Percentiles rank a stretch among this genome's conserved stretches.
Evolutionary conservation across 1,140 invertebrate genomes (phyloP).

Genomic region (Pseudomyrmex dendroicus): DNA sequence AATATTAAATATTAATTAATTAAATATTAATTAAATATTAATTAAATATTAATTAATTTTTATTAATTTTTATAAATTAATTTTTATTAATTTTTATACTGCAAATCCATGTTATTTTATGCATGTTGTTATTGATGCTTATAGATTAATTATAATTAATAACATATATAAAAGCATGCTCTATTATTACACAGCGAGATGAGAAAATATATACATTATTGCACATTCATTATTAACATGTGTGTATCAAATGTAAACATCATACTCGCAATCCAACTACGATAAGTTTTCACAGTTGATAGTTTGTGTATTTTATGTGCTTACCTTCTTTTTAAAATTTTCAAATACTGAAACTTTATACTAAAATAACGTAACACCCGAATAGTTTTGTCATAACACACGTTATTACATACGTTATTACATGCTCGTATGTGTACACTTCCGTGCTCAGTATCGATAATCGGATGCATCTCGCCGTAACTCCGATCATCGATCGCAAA

Average conservation of each 20-base stretch:
- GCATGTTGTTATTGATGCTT: background rate
- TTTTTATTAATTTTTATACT: no score
- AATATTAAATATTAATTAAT: no score
- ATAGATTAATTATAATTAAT: conserved; percentile 10
- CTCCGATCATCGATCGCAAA: conserved; percentile 48
- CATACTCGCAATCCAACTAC: background rate
- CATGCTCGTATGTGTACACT: conserved; percentile 32
- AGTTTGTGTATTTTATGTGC: conserved; percentile 18
- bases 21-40: no score
- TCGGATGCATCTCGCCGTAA: conserved; percentile 48
- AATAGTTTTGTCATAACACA: conserved; percentile 42
- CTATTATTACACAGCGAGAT: no score
- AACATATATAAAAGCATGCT: background rate
- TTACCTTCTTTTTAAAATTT: conserved; percentile 7
- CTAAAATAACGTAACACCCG: background rate
- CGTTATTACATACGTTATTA: conserved; percentile 39
- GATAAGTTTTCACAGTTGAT: conserved; percentile 9
- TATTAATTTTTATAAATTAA: no score
- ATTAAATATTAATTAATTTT: background rate
- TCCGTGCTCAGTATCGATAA: conserved; percentile 35
- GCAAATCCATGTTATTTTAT: background rate
- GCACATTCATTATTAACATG: background rate
- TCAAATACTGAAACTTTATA: conserved; percentile 17
- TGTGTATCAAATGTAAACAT: background rate
- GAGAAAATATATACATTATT: background rate